Percentiles rank a stretch among this genome's conserved stretches.
Conservation (phyloP, 2,888 invertebrate species). For the Tetanocera ferruginea region DNA sequence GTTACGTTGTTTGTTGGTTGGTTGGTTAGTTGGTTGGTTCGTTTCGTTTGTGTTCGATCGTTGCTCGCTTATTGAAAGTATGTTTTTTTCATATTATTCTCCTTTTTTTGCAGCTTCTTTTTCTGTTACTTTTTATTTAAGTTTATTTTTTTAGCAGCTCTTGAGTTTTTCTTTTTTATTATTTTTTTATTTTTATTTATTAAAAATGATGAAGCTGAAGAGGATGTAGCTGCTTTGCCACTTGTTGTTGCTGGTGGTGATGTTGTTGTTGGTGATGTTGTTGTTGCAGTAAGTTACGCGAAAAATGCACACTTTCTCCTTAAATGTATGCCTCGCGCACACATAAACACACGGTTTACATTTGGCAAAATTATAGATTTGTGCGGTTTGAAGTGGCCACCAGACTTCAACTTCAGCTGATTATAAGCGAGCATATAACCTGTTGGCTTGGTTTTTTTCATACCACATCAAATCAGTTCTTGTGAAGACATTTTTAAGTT, state of each 20-base stretch:
- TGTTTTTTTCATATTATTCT: too few relatives aligned
- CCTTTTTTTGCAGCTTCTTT: background rate
- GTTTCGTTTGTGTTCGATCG: background rate
- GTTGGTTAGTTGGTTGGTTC: background rate
- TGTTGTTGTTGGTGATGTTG: constrained; percentile 24
- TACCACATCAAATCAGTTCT: background rate
- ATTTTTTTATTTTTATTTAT: background rate
- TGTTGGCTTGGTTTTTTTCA: background rate
- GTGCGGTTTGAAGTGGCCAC: constrained; percentile 4
- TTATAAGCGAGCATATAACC: background rate
- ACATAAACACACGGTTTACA: background rate
- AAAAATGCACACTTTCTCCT: constrained; percentile 44
- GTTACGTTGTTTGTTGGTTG: background rate
- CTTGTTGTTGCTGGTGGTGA: constrained; percentile 2
- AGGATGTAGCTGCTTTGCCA: constrained; percentile 27
- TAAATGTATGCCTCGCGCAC: constrained; percentile 40
- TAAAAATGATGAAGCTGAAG: constrained; percentile 13
- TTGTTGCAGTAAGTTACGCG: constrained; percentile 26
- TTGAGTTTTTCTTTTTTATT: background rate
- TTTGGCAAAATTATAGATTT: constrained; percentile 12
- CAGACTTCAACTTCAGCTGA: background rate
- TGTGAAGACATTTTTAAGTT: background rate
- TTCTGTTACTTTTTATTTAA: background rate
- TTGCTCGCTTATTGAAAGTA: background rate
- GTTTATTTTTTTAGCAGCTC: background rate